Evolutionary conservation across 2,797 vertebrate genomes (phyloP).

Genomic region (Naso thynnoides): DNA sequence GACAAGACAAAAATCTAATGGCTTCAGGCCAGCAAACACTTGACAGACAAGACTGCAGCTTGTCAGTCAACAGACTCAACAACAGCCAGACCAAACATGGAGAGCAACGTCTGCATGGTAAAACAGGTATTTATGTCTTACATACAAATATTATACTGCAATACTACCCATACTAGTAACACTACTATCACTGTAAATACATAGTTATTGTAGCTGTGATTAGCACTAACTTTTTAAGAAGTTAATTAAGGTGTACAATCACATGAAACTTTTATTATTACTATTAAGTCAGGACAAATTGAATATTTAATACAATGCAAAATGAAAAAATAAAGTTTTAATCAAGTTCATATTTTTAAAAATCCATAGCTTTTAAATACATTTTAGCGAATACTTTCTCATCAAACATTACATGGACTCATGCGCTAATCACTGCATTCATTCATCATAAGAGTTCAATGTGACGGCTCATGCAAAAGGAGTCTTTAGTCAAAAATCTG

Average conservation of each 20-base stretch:
- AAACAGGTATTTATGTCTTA: slow-evolving; percentile 20
- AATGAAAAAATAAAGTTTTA: background rate
- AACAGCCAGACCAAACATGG: slow-evolving; percentile 20
- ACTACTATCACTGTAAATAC: background rate
- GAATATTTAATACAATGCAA: background rate
- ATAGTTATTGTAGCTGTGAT: background rate
- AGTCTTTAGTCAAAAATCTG: background rate
- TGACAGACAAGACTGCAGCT: slow-evolving; percentile 50
- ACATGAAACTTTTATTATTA: too few relatives aligned
- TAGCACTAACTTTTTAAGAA: too few relatives aligned
- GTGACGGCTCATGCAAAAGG: background rate
- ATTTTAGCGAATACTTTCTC: background rate
- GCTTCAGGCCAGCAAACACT: slow-evolving; percentile 60
- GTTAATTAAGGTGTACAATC: background rate
- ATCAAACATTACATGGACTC: too few relatives aligned
- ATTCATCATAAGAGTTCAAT: background rate
- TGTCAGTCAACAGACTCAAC: slow-evolving; percentile 54
- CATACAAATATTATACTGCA: slow-evolving; percentile 10
- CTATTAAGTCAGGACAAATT: background rate
- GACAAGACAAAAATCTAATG: slow-evolving; percentile 36
- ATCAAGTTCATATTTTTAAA: background rate
- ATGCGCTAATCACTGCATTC: background rate
- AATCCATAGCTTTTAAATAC: background rate
- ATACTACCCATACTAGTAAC: background rate
- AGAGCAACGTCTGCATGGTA: slow-evolving; percentile 14